Evolutionary conservation across 2,797 vertebrate species (phyloP), one percentile per base, ranked within the genome.

Genomic region (Acanthis flammea): DNA sequence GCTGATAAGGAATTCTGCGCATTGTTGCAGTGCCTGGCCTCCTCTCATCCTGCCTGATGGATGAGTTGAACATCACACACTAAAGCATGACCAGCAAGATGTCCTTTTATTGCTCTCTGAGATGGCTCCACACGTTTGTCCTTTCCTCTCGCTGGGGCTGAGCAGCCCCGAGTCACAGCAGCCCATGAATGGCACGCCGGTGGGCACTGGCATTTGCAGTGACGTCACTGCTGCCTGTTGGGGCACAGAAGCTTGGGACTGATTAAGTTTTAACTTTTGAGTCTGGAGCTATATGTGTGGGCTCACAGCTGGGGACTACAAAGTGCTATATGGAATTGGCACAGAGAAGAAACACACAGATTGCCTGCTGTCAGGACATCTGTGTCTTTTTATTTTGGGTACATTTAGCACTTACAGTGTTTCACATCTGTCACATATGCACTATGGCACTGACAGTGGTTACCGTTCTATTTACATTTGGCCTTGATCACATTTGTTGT

Each of bases 331-430:
- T 95, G 88, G 95, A 97, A 96, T 96, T 97, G 96, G 95, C 96
- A 90, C 82, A 88, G 76, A 95, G 95, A 90, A 97, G 91, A 97
- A 97, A 95, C 95, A 95, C 94, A 95, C 92, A 96, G 96, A 97
- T 97, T 93, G 92, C 96, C 95, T 95, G 91, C 96, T 96, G 95
- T 97, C 95, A 96, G 90, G 94, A 97, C 97, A 97, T 97, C 96
- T 97, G 97, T 95, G 95, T 96, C 94, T 91, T 94, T 97, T 96
- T 97, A 97, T 94, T 97, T 96, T 95, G 96, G 95, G 95, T 97
- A 97, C 92, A 97, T 97, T 97, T 97, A 97, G 96, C 95, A 95
- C 96, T 97, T 95, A 90, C 0, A 97, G 93, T 83, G 92, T 94
- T 97, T 95, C 96, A 95, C 92, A 97, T 96, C 92, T 96, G 91